phyloP scores from a whole-genome alignment of 2,888 invertebrate genomes.

The Latrodectus elegans region DNA sequence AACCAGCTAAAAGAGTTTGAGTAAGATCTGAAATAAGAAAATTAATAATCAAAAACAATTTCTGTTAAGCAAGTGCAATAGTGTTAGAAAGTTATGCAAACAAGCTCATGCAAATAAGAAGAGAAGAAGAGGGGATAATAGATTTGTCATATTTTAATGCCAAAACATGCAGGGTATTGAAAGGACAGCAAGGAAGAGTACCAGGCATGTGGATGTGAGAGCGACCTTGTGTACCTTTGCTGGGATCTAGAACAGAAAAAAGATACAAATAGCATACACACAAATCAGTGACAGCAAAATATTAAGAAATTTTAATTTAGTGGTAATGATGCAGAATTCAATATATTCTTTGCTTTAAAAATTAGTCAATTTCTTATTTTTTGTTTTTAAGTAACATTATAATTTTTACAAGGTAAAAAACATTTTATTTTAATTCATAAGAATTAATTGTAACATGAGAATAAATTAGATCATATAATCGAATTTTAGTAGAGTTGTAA shows the following conservation, averaged over 20 bases:
- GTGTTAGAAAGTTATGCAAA: neutral
- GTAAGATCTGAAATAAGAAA: neutral
- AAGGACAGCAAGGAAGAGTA: conserved; percentile 65
- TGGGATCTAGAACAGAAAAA: conserved; percentile 71
- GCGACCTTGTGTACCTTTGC: conserved; percentile 68
- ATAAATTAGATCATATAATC: no score
- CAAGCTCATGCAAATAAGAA: neutral
- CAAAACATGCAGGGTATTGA: conserved; percentile 38
- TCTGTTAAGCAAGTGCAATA: conserved; percentile 11
- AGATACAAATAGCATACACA: conserved; percentile 65
- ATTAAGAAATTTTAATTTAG: no score
- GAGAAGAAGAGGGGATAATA: neutral
- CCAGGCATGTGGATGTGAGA: conserved; percentile 68
- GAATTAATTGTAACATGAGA: no score
- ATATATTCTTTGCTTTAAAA: no score
- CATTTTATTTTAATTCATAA: no score
- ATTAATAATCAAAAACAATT: neutral
- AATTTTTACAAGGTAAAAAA: no score
- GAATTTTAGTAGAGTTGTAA: no score
- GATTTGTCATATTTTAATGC: neutral
- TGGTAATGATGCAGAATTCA: no score
- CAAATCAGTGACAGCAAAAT: neutral
- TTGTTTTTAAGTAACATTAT: no score
- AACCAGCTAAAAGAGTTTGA: no score
- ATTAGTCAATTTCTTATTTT: no score